Conservation (phyloP, 2,888 invertebrate genomes). For the Tetanocera ferruginea region DNA sequence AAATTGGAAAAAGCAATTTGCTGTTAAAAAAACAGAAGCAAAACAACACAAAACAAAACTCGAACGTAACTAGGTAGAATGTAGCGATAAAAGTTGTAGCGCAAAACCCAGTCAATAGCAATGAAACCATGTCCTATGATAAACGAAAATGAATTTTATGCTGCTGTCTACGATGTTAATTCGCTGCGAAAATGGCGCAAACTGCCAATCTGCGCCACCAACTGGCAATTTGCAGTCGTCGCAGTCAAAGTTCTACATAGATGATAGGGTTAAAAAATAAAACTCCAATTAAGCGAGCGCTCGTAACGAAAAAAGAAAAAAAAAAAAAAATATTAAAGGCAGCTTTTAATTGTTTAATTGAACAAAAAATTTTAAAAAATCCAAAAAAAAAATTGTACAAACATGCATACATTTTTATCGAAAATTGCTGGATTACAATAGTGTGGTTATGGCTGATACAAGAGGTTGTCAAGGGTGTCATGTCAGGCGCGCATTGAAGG, state of each 20-base stretch:
- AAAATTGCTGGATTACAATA: no score
- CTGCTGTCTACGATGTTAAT: constrained; percentile 10
- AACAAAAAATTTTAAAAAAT: neutral
- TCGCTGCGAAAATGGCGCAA: constrained; percentile 1
- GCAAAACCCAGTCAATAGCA: neutral
- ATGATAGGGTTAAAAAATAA: neutral
- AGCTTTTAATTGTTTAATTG: constrained; percentile 9
- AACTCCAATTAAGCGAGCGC: neutral
- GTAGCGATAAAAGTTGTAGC: neutral
- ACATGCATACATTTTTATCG: no score
- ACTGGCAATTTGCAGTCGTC: neutral
- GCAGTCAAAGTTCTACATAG: neutral
- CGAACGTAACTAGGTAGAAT: neutral
- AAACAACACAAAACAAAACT: neutral
- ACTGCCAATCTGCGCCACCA: neutral
- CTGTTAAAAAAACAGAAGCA: neutral
- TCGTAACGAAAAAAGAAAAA: no score
- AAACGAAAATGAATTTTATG: constrained; percentile 14
- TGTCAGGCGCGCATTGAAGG: no score
- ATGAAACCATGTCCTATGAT: neutral
- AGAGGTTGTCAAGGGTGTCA: no score
- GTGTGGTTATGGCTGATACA: no score
- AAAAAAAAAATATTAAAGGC: neutral
- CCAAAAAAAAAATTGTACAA: no score
- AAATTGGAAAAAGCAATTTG: constrained; percentile 65